Evolutionary conservation across 2,888 invertebrate species (phyloP).

Genomic region (Alloplasta piceator): DNA sequence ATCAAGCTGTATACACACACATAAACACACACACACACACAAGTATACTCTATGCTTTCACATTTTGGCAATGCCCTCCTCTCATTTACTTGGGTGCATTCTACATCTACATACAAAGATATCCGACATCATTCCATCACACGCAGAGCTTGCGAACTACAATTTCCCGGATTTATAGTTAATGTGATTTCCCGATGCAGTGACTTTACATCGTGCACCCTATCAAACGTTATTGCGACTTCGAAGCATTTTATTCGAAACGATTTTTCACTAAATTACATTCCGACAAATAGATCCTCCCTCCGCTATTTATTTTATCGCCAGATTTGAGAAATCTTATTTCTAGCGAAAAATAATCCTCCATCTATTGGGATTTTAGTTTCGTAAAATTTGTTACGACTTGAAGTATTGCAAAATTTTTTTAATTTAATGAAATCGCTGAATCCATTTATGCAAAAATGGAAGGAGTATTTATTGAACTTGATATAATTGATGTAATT

Average conservation of each 20-base stretch:
- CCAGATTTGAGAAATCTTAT: background rate
- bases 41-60: conserved; percentile 18
- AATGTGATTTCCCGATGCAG: conserved; percentile 31
- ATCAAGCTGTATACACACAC: conserved; percentile 60
- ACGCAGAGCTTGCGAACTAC: conserved; percentile 13
- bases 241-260: conserved; percentile 17
- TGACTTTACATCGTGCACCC: conserved; percentile 13
- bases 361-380: too few species aligned
- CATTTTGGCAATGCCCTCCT: conserved; percentile 22
- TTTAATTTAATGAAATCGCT: too few species aligned
- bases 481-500: too few species aligned
- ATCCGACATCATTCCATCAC: conserved; percentile 16
- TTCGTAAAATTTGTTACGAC: too few species aligned
- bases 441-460: too few species aligned
- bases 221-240: conserved; percentile 23
- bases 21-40: conserved; percentile 12
- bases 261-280: conserved; percentile 22
- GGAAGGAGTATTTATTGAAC: too few species aligned
- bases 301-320: background rate
- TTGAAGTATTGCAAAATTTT: too few species aligned
- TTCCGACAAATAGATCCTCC: background rate
- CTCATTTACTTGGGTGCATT: conserved; percentile 25
- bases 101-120: conserved; percentile 1
- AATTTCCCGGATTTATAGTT: conserved; percentile 29
- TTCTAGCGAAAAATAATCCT: too few species aligned